These are phyloP conservation scores for Stictonetta naevosa DNA, from an alignment of 2,113 vertebrate genomes.

Conservation along the genomic window DNA sequence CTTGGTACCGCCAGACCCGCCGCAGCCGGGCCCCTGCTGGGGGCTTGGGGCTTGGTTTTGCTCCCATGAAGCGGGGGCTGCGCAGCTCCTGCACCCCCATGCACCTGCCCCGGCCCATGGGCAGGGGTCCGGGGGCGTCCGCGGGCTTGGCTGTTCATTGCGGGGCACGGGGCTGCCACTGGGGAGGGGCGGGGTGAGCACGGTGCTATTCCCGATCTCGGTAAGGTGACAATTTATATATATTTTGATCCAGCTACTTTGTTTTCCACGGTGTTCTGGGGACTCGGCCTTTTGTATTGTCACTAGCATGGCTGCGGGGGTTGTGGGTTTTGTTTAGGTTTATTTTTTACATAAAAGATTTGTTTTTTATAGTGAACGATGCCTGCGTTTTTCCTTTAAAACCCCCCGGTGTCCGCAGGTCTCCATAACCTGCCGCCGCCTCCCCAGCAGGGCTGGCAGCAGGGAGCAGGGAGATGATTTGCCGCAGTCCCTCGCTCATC, in stretches of 20 bases:
- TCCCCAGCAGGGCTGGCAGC: not conserved
- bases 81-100: not conserved
- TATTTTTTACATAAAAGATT: constrained; percentile 74
- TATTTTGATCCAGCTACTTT: constrained; percentile 57
- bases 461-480: no score
- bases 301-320: constrained; percentile 48
- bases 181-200: not conserved
- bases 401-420: accelerated
- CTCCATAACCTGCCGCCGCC: accelerated
- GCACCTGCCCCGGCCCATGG: no score
- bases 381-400: not conserved
- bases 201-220: constrained; percentile 58
- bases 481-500: not conserved
- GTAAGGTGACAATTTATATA: constrained; percentile 40
- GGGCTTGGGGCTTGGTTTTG: not conserved
- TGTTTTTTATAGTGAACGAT: constrained; percentile 63
- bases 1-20: not conserved
- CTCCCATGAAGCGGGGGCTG: not conserved
- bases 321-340: constrained; percentile 66
- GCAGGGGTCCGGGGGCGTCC: not conserved
- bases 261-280: constrained; percentile 39
- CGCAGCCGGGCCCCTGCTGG: not conserved
- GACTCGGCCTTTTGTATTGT: constrained; percentile 62
- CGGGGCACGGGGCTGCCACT: not conserved
- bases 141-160: not conserved